phyloP scores from a whole-genome alignment of 2,888 invertebrate genomes.

The Dynastes grantii region DNA sequence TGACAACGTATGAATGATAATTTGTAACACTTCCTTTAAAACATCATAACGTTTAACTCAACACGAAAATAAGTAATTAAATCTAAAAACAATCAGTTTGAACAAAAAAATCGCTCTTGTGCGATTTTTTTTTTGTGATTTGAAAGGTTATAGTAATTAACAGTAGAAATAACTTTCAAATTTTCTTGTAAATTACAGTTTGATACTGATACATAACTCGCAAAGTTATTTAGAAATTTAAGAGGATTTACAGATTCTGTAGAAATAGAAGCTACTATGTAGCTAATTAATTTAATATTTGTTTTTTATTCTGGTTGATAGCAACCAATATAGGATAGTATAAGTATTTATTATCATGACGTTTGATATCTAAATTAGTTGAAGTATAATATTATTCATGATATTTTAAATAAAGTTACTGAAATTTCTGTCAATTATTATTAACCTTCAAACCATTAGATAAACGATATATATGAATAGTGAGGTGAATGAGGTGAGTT shows the following conservation, averaged over 20 bases:
- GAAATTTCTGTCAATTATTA: slow-evolving; percentile 8
- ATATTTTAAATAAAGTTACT: no score
- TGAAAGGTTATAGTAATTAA: slow-evolving; percentile 28
- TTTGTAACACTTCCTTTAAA: slow-evolving; percentile 25
- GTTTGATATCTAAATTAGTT: no score
- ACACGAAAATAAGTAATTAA: slow-evolving; percentile 2
- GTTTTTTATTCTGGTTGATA: no score
- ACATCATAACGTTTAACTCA: slow-evolving; percentile 30
- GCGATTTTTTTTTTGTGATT: slow-evolving; percentile 36
- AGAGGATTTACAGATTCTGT: no score
- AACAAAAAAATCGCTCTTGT: slow-evolving; percentile 42
- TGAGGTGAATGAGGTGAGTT: slow-evolving; percentile 49
- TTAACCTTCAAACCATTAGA: slow-evolving; percentile 31
- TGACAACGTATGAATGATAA: slow-evolving; percentile 35
- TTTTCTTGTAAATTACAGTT: no score
- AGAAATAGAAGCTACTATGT: no score
- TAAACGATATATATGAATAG: slow-evolving; percentile 37
- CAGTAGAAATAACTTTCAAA: not conserved
- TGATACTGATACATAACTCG: no score
- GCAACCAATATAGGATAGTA: no score
- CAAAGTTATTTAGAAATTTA: no score
- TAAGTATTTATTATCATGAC: no score
- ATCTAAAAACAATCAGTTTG: slow-evolving; percentile 13
- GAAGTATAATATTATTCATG: not conserved
- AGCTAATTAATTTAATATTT: no score